phyloP scores from a whole-genome alignment of 2,113 vertebrate genomes.

The Acrocephalus arundinaceus region DNA sequence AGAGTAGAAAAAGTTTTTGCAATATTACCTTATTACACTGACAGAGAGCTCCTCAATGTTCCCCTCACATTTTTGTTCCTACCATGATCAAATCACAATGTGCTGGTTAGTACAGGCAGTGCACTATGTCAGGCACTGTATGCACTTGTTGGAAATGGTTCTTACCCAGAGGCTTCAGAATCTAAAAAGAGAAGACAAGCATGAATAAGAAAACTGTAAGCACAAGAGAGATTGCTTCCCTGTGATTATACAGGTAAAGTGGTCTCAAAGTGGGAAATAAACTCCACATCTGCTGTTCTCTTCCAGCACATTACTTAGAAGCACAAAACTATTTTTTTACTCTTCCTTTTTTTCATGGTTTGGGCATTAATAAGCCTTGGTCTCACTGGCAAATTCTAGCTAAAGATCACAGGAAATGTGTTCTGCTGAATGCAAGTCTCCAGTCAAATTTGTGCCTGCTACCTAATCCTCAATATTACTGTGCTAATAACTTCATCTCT shows the following conservation, averaged over 20 bases:
- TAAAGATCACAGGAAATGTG: neutral
- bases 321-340: neutral
- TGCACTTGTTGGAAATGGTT: neutral
- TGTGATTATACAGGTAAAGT: neutral
- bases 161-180: neutral
- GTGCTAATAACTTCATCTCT: neutral
- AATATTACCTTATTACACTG: neutral
- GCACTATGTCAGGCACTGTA: neutral
- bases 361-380: neutral
- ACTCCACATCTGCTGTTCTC: neutral
- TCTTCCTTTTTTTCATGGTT: neutral
- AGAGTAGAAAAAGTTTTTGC: neutral
- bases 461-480: neutral
- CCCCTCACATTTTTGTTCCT: neutral
- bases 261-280: neutral
- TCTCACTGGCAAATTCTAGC: neutral
- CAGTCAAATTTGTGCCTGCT: neutral
- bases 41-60: neutral
- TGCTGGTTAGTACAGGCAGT: neutral
- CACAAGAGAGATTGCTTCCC: neutral
- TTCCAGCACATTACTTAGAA: neutral
- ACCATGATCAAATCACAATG: neutral
- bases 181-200: neutral
- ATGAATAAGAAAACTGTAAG: neutral
- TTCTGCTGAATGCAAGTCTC: neutral